These are phyloP conservation scores for Pterostichus madidus DNA, from an alignment of 2,888 invertebrate genomes.

Conservation along the genomic window DNA sequence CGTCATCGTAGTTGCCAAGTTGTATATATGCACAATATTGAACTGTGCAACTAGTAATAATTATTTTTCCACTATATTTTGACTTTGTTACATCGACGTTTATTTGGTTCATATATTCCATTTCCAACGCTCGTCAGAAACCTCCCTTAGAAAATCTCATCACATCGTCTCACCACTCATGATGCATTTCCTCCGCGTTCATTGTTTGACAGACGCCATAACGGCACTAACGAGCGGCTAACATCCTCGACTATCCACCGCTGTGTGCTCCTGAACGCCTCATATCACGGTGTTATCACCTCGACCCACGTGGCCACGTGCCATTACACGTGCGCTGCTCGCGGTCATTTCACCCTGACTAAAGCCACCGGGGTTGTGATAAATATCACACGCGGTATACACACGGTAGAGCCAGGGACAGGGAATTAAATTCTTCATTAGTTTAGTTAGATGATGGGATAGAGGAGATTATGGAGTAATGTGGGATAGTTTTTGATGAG, in stretches of 20 bases:
- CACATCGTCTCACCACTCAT: too few species aligned
- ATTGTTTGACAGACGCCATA: constrained; percentile 23
- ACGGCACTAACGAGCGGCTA: constrained; percentile 21
- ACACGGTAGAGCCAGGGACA: neutral
- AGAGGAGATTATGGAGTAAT: constrained; percentile 12
- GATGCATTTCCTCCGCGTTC: neutral
- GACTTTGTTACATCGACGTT: too few species aligned
- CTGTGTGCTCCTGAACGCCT: constrained; percentile 18
- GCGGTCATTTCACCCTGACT: constrained; percentile 56
- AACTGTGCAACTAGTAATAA: too few species aligned
- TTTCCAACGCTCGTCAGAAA: too few species aligned
- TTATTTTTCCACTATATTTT: too few species aligned
- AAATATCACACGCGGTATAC: constrained; percentile 1
- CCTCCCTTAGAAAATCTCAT: too few species aligned
- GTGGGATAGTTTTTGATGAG: constrained; percentile 30
- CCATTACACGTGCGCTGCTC: constrained; percentile 37
- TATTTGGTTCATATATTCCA: too few species aligned
- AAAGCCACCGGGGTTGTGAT: neutral
- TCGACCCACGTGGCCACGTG: constrained; percentile 29
- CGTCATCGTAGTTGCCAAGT: too few species aligned
- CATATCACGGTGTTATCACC: constrained; percentile 51
- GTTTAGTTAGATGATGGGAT: constrained; percentile 14
- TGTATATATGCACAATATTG: too few species aligned
- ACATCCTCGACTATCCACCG: constrained; percentile 8
- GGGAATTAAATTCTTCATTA: constrained; percentile 50